These are phyloP conservation scores for Argyrosomus japonicus DNA, from an alignment of 2,113 vertebrate genomes.

Conservation along the genomic window DNA sequence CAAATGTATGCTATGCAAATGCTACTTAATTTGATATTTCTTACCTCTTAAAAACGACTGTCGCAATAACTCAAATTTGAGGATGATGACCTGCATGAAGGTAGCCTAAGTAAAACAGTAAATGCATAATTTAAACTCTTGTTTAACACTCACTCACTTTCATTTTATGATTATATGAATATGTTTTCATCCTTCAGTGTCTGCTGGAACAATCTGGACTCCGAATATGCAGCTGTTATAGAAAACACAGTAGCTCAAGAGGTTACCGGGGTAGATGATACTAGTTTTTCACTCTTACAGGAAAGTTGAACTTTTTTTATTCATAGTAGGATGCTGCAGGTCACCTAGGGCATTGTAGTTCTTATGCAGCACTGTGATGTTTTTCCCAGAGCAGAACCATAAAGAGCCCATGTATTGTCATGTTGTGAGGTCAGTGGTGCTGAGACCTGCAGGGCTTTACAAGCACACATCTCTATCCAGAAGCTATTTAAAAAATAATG, in stretches of 20 bases:
- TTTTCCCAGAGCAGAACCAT: slow-evolving; percentile 41
- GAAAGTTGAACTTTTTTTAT: slow-evolving; percentile 35
- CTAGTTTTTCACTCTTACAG: not conserved
- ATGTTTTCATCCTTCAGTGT: not conserved
- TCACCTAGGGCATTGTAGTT: slow-evolving; percentile 13
- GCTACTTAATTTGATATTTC: too few relatives aligned
- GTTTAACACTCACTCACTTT: not conserved
- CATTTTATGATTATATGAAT: not conserved
- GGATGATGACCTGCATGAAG: not conserved
- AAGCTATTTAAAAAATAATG: slow-evolving; percentile 26
- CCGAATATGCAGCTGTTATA: not conserved
- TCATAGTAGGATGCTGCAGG: slow-evolving; percentile 19
- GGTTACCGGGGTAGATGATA: not conserved
- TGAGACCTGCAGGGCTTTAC: slow-evolving; percentile 44
- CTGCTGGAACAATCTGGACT: not conserved
- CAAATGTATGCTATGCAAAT: not conserved
- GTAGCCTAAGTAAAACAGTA: not conserved
- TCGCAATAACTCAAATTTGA: not conserved
- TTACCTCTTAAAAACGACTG: not conserved
- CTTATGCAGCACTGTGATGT: slow-evolving; percentile 36
- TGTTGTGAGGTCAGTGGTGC: slow-evolving; percentile 55
- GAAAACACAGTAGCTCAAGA: not conserved
- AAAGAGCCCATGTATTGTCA: slow-evolving; percentile 33
- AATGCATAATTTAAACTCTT: not conserved
- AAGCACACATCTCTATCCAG: slow-evolving; percentile 3